Evolutionary conservation across 2,113 vertebrate genomes (phyloP), one percentile per base, ranked within the genome.

Genomic region (Lynx canadensis): DNA sequence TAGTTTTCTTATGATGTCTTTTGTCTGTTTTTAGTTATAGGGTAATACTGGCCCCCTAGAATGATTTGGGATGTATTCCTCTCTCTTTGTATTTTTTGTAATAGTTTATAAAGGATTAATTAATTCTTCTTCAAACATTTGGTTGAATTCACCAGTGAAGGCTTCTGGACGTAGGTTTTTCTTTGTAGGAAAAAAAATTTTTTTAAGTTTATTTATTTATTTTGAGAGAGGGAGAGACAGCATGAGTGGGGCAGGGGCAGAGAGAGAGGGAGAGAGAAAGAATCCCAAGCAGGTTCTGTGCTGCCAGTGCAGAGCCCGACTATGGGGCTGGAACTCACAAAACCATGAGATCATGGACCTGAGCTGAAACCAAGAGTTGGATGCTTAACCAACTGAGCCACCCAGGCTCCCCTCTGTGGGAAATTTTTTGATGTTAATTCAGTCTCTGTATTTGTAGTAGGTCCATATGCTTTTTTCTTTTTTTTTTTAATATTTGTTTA

Each of bases 401-500:
- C 57, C 57, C 57, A 60, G 57, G 21, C 7, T 57, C 57, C 57
- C 57, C 50, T 50, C 14, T 23, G 18, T 60, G 57, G 71, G 41
- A 92, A 88, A 25, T 57, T 81, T 48, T 87, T 69, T 80, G 5
- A 94, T 79, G 80, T 85, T 86, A 91, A 91, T 94, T 96, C 65
- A 84, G 41, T 87, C n/a, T 57, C 36, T 89, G 14, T 50, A 78
- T 78, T 93, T 85, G 65, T 86, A 45, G 12, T 74, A 52, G 31
- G 38, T 90, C 60, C 55, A 57, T 48, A 84, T 66, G 36, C 45
- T 27, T 87, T 95, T 71, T 68, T 55, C 19, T 68, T 66, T 68
- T 52, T 41, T 41, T 89, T 88, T 31, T 81, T 60, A 60, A 60
- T 23, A 21, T 60, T 23, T 60, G 23, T 25, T 60, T 57, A 19